These are phyloP conservation scores for Mohoua ochrocephala DNA, from an alignment of 2,113 vertebrate genomes.

Conservation along the genomic window DNA sequence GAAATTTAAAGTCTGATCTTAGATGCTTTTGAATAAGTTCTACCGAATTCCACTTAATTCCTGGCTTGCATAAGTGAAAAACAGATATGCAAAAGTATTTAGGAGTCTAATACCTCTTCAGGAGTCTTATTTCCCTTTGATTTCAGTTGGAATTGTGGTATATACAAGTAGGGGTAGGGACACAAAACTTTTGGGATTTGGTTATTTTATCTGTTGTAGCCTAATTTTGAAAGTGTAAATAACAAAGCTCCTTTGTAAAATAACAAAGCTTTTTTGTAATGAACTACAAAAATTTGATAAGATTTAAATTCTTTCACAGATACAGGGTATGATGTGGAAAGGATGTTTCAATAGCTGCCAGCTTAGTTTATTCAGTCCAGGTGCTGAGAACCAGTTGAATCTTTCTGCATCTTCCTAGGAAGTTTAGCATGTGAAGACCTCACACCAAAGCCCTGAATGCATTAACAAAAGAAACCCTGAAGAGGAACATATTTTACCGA, in stretches of 20 bases:
- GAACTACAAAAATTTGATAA: background rate
- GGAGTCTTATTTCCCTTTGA: background rate
- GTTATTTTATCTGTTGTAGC: background rate
- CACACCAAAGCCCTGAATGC: background rate
- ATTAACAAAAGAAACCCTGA: background rate
- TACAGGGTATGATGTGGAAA: rapidly evolving
- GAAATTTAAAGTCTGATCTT: background rate
- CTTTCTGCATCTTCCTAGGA: background rate
- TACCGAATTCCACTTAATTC: background rate
- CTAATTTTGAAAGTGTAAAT: background rate
- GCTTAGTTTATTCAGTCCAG: background rate
- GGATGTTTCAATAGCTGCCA: background rate
- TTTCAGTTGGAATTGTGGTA: background rate
- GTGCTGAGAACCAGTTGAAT: background rate
- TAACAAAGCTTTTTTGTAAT: background rate
- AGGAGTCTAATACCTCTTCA: background rate
- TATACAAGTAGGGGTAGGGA: background rate
- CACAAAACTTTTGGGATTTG: background rate
- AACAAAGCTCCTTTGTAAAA: background rate
- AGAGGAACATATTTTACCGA: background rate
- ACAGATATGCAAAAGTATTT: background rate
- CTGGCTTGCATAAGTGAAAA: background rate
- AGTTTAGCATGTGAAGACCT: background rate
- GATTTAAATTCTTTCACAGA: background rate
- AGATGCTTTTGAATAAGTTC: background rate